Evolutionary conservation across 2,888 invertebrate genomes (phyloP), one percentile per base, ranked within the genome.

Genomic region (Panorpa germanica): DNA sequence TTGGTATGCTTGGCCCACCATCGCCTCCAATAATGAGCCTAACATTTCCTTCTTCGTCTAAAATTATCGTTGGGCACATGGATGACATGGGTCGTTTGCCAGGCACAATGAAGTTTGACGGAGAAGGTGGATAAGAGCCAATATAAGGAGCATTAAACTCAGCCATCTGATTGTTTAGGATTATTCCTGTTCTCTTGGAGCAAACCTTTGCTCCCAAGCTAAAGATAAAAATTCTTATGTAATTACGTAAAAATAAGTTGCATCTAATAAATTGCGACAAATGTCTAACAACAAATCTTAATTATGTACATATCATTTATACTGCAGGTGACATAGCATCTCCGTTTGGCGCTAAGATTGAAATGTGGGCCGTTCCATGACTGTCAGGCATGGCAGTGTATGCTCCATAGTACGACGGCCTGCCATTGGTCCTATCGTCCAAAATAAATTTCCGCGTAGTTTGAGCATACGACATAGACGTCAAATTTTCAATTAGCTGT

Each of bases 301-400:
- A 28, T 28, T 24, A 17, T 11, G 2, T 11, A 28, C n/a, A n/a
- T n/a, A 50, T 96, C 93, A 9, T 95, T 67, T 9, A 88, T 85
- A 44, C 83, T 80, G 95, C 95, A 9, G 76, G 74, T 1, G 86
- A 70, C 8, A 93, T 77, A 4, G 83, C 93, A 52, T 90, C 83
- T 11, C 93, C 95, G 46, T 85, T 74, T 0, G 74, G 68, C 4
- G 75, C 75, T 19, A 93, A 41, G 4, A 91, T 71, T 1, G 77
- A 71, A n/a, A 90, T 61, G 44, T 95, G 90, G 0, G 90, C 77
- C 0, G 95, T 95, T 31, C 95, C 93, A 45, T 80, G 76, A 50
- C 81, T 77, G 31, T 78, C 69, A 0, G 57, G 52, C 33, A 63
- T 58, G 13, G 57, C 56, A 40, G 63, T 65, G 11, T 66, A 52